Percentiles rank a stretch among this genome's conserved stretches.
These are phyloP conservation scores for Drosophila watanabei DNA, from an alignment of 1,140 invertebrate species.

Conservation along the genomic window DNA sequence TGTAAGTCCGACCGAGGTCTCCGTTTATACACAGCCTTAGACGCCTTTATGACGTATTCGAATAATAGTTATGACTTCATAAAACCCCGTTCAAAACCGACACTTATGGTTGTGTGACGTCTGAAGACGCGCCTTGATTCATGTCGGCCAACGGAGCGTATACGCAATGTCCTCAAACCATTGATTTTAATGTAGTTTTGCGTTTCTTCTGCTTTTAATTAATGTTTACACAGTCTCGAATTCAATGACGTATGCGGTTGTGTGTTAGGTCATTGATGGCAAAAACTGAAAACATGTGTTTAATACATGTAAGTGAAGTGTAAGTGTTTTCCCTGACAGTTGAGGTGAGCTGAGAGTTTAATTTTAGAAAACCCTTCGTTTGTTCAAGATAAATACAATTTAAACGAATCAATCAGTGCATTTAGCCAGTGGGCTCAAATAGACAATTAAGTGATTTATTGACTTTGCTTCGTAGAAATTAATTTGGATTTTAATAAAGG, in stretches of 20 bases:
- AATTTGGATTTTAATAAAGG: background rate
- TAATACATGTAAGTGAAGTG: slow-evolving; percentile 5
- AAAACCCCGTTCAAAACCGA: slow-evolving; percentile 13
- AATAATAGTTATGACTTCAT: slow-evolving; percentile 44
- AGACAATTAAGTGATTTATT: slow-evolving; percentile 17
- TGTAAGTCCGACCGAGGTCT: slow-evolving; percentile 17
- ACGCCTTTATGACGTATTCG: slow-evolving; percentile 33
- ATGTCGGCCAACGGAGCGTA: slow-evolving; percentile 11
- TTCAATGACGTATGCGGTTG: slow-evolving; percentile 16
- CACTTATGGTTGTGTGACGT: slow-evolving; percentile 17
- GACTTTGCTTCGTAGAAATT: background rate
- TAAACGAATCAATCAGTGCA: slow-evolving; percentile 3
- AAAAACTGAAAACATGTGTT: slow-evolving; percentile 23
- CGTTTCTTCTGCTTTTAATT: slow-evolving; percentile 23
- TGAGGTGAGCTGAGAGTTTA: background rate
- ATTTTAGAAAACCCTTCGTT: slow-evolving; percentile 3
- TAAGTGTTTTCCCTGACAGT: slow-evolving; percentile 4
- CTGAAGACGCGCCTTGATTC: slow-evolving; percentile 7
- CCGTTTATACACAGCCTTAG: slow-evolving; percentile 12
- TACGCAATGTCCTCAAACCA: slow-evolving; percentile 17
- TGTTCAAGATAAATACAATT: slow-evolving; percentile 16
- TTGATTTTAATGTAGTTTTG: background rate
- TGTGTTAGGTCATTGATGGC: slow-evolving; percentile 15
- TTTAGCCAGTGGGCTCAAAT: background rate
- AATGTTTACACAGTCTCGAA: slow-evolving; percentile 28